A percentile compares a stretch with the other conserved stretches of the same genome.
phyloP scores from a whole-genome alignment of 1,140 invertebrate genomes.

The Glossosoma conforme region DNA sequence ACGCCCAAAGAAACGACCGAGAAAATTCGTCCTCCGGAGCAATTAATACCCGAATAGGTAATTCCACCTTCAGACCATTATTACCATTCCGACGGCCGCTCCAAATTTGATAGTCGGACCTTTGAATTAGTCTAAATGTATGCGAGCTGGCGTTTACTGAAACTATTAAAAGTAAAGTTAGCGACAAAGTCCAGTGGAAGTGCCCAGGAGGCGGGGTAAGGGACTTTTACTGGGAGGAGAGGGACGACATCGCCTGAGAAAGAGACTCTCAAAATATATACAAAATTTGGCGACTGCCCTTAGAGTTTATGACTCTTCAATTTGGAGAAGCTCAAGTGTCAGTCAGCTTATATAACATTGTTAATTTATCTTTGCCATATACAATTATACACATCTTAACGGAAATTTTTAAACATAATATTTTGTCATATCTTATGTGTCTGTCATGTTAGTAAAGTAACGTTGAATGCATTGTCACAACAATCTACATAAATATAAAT shows the following conservation, averaged over 20 bases:
- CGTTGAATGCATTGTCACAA: no score
- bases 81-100: constrained; percentile 26
- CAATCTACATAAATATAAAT: no score
- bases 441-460: no score
- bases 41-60: constrained; percentile 24
- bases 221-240: constrained; percentile 6
- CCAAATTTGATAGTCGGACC: constrained; percentile 30
- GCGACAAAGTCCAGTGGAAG: constrained; percentile 26
- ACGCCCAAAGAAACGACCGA: background rate
- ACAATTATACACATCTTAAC: no score
- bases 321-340: no score
- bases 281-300: constrained; percentile 3
- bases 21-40: constrained; percentile 4
- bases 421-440: no score
- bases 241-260: constrained; percentile 20
- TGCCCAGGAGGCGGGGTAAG: constrained; percentile 5
- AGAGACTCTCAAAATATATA: constrained; percentile 7
- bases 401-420: no score
- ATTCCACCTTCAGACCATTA: constrained; percentile 27
- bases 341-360: no score
- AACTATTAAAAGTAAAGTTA: constrained; percentile 32
- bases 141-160: constrained; percentile 29
- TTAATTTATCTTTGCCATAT: no score
- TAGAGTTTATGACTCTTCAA: no score
- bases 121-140: constrained; percentile 32